A percentile compares a stretch with the other conserved stretches of the same genome.
phyloP scores from a whole-genome alignment of 2,797 vertebrate species.

The Malacoraja senta region DNA sequence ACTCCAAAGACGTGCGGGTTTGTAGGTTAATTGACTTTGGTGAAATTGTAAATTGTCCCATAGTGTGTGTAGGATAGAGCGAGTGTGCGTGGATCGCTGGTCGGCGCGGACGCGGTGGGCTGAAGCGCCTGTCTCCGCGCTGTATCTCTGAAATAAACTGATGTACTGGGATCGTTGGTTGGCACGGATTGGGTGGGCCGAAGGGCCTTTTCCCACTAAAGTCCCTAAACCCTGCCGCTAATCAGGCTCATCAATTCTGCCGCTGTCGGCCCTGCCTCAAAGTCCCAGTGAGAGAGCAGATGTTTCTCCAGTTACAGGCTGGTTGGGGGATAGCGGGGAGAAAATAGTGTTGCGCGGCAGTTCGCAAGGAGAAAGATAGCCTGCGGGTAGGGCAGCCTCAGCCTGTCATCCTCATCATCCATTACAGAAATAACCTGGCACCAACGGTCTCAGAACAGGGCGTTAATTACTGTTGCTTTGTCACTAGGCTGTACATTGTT shows the following conservation, averaged over 20 bases:
- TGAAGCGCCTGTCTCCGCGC: too few relatives aligned
- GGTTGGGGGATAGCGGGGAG: constrained; percentile 33
- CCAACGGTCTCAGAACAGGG: constrained; percentile 50
- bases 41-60: too few relatives aligned
- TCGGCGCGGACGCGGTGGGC: too few relatives aligned
- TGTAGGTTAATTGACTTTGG: too few relatives aligned
- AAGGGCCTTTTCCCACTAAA: too few relatives aligned
- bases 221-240: background rate
- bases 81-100: too few relatives aligned
- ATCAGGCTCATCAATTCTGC: constrained; percentile 11
- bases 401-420: constrained; percentile 50
- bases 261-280: background rate
- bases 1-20: too few relatives aligned
- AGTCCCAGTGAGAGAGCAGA: constrained; percentile 44
- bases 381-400: constrained; percentile 53
- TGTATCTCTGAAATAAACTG: too few relatives aligned
- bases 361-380: constrained; percentile 52
- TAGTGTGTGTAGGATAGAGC: too few relatives aligned
- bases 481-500: constrained; percentile 54
- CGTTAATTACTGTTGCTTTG: constrained; percentile 60
- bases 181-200: too few relatives aligned
- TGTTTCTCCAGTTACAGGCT: constrained; percentile 40
- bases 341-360: constrained; percentile 44
- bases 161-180: too few relatives aligned
- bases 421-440: constrained; percentile 56